Evolutionary conservation across 2,888 invertebrate genomes (phyloP), one percentile per base, ranked within the genome.

Genomic region (Heliconius aoede): DNA sequence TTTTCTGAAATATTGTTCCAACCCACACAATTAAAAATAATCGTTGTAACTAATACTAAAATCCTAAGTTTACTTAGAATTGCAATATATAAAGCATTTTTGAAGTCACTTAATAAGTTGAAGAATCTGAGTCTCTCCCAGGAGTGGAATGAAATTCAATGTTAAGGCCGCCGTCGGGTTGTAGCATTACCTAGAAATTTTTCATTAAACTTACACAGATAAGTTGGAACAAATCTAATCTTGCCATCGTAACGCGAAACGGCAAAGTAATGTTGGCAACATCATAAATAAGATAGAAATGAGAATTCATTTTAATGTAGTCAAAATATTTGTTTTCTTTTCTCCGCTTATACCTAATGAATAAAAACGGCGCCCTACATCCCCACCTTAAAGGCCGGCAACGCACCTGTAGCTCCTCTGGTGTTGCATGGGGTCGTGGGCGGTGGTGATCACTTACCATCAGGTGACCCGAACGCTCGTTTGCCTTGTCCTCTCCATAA

Each of bases 151-250:
- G 8, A 15, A 69, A 55, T 69, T 69, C 69, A 26, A 55, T 69
- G 30, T n/a, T 30, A 30, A 30, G 24, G 55, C 21, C 55, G n/a
- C 1, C 68, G 30, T n/a, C 68, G 68, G 30, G 51, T 55, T 65
- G 7, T 13, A 60, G 64, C n/a, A 60, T 13, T 24, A 69, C 0
- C 30, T 69, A 11, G 30, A 69, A 30, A 11, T 13, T 30, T 51
- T 69, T 55, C 21, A 55, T 55, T 69, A 55, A 69, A 30, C 21
- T 55, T 55, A 69, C n/a, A 28, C 30, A 30, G 69, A 55, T 69
- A 69, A 69, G 30, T 69, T 68, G 11, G 28, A 68, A 69, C 55
- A 30, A 51, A 69, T 51, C 69, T 51, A n/a, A 55, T 51, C n/a
- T 69, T n/a, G 51, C 7, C 7, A n/a, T 0, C 51, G 69, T 55